Percentiles rank a stretch among this genome's conserved stretches.
Conservation (phyloP, 2,797 vertebrate genomes). For the Pipistrellus nathusii region DNA sequence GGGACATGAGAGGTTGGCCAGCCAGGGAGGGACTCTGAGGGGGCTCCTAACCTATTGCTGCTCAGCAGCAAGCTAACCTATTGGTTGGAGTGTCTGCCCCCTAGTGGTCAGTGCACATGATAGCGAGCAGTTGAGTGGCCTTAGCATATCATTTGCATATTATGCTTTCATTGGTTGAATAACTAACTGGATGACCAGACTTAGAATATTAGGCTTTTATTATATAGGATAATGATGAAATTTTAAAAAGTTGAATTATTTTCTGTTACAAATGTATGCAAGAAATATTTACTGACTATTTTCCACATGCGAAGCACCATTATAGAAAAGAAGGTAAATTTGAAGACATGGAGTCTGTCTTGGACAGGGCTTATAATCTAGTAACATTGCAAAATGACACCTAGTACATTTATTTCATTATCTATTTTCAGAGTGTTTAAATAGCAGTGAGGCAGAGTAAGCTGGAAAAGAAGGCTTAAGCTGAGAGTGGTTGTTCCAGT, state of each 20-base stretch:
- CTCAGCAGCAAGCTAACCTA: too few relatives aligned
- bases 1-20: too few relatives aligned
- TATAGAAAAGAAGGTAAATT: background rate
- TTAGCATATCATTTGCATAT: too few relatives aligned
- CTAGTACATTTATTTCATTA: background rate
- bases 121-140: too few relatives aligned
- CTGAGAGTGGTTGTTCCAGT: background rate
- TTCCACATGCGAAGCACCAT: background rate
- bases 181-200: too few relatives aligned
- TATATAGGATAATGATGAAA: background rate
- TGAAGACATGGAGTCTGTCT: background rate
- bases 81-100: too few relatives aligned
- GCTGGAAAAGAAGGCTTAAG: background rate
- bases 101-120: too few relatives aligned
- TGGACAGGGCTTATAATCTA: background rate
- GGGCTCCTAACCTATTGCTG: too few relatives aligned
- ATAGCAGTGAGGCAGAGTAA: background rate
- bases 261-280: background rate
- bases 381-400: background rate
- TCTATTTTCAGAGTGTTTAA: background rate
- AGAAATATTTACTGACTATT: background rate
- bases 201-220: too few relatives aligned
- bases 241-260: background rate
- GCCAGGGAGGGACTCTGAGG: too few relatives aligned
- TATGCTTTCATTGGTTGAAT: too few relatives aligned